Percentiles rank a stretch among this genome's conserved stretches.
Evolutionary conservation across 37 sponge, comb jelly and placozoan species (phyloP).

Genomic region (Beroe ovata): DNA sequence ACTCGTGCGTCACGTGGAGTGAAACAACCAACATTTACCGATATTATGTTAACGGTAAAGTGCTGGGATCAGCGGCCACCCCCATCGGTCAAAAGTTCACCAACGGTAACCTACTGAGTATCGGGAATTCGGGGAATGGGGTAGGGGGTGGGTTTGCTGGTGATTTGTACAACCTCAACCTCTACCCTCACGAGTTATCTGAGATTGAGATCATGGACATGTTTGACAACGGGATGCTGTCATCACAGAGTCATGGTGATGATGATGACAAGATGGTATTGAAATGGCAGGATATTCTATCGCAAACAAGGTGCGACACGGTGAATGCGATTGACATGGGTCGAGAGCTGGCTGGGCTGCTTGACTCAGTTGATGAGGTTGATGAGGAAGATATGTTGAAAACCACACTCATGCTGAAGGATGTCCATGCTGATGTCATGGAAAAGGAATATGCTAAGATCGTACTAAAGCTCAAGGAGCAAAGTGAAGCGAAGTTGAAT

Average conservation of each 20-base stretch:
- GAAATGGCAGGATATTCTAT: not conserved
- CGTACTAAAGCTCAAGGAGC: not conserved
- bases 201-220: too few species aligned
- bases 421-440: not conserved
- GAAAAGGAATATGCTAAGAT: not conserved
- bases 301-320: not conserved
- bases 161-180: not conserved
- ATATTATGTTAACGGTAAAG: not conserved
- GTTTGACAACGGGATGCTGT: too few species aligned
- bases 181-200: not conserved
- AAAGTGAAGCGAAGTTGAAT: not conserved
- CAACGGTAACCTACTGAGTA: not conserved
- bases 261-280: not conserved
- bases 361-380: not conserved
- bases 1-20: not conserved
- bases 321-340: not conserved
- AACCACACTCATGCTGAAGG: not conserved
- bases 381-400: not conserved
- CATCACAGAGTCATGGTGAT: too few species aligned
- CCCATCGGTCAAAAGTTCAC: not conserved
- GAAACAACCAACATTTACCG: not conserved
- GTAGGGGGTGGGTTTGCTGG: not conserved
- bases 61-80: not conserved
- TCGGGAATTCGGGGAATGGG: not conserved
- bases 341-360: too few species aligned